phyloP scores from a whole-genome alignment of 2,888 invertebrate genomes.

The Sinelater perroti region DNA sequence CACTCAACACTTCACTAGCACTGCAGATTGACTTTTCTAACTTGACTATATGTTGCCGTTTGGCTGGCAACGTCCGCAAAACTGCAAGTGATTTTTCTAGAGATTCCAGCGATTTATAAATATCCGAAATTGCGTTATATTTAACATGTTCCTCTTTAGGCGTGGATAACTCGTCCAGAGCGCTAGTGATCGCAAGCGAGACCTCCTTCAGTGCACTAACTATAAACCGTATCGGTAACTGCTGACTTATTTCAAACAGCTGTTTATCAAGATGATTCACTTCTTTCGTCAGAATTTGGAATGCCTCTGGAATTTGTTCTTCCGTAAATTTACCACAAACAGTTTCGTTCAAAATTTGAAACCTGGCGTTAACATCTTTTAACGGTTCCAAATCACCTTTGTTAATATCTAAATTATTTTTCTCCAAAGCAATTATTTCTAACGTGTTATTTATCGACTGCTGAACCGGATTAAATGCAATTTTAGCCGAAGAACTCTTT shows the following conservation, averaged over 20 bases:
- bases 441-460: constrained; percentile 52
- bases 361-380: constrained; percentile 2
- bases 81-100: constrained; percentile 49
- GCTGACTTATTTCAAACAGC: constrained; percentile 10
- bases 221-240: constrained; percentile 38
- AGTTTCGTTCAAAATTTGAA: neutral
- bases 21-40: constrained; percentile 20
- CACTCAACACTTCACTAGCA: neutral
- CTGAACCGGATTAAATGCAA: constrained; percentile 44
- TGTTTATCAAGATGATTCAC: constrained; percentile 12
- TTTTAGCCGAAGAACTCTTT: constrained; percentile 47
- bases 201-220: constrained; percentile 32
- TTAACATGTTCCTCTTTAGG: constrained; percentile 17
- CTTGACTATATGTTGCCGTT: constrained; percentile 8
- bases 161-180: constrained; percentile 21
- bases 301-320: constrained; percentile 6
- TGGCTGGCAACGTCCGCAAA: constrained; percentile 46
- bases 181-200: constrained; percentile 28
- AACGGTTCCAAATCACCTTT: constrained; percentile 9
- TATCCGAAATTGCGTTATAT: constrained; percentile 25
- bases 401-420: constrained; percentile 52
- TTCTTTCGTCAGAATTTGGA: neutral
- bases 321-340: neutral
- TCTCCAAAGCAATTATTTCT: constrained; percentile 54
- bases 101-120: constrained; percentile 46